Conservation (phyloP, 2,797 vertebrate genomes). For the Morelia viridis region DNA sequence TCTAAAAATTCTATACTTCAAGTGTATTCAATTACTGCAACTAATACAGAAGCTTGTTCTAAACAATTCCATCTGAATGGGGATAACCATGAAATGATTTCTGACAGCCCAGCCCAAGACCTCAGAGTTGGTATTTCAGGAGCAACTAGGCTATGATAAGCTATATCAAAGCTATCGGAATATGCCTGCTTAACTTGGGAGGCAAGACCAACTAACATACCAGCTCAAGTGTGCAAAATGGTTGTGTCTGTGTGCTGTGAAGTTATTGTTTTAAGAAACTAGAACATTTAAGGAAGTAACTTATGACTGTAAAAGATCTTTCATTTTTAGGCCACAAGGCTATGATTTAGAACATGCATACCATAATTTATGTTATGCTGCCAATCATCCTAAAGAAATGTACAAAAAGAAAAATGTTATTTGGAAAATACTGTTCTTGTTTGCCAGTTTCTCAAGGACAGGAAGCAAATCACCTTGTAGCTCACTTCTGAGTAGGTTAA, state of each 20-base stretch:
- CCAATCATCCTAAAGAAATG: not conserved
- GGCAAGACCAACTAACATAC: accelerated
- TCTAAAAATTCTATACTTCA: not conserved
- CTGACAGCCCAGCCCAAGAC: not conserved
- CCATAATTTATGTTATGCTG: not conserved
- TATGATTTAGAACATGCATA: not conserved
- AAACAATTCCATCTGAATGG: conserved; percentile 17
- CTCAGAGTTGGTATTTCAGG: conserved; percentile 23
- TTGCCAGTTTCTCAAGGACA: not conserved
- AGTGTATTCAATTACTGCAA: not conserved
- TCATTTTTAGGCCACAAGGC: not conserved
- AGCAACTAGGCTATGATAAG: not conserved
- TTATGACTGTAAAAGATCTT: not conserved
- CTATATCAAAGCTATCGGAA: not conserved
- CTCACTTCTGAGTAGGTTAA: not conserved
- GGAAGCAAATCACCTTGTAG: not conserved
- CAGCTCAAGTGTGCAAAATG: not conserved
- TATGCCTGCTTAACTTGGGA: not conserved
- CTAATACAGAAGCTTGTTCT: not conserved
- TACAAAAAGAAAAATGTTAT: not conserved
- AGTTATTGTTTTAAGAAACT: not conserved
- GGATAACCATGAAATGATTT: not conserved
- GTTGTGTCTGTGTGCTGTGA: not conserved
- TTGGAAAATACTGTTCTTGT: not conserved
- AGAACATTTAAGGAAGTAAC: not conserved